These are phyloP conservation scores for Peromyscus aztecus DNA, from an alignment of 2,797 vertebrate species.

Conservation along the genomic window DNA sequence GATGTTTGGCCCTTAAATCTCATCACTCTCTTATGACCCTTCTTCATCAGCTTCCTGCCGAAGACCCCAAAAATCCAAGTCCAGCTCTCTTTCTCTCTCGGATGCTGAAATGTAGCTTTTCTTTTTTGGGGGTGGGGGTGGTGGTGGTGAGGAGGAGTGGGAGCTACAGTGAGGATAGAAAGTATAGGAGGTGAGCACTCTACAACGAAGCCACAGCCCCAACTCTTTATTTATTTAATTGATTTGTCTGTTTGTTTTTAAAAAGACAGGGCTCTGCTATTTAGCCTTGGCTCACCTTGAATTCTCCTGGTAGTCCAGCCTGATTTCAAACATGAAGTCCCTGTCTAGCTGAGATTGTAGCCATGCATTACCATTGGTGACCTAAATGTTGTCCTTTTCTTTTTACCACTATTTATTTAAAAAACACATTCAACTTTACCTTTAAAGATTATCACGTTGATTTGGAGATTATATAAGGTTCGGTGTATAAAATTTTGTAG, in stretches of 20 bases:
- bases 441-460: neutral
- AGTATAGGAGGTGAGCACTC: neutral
- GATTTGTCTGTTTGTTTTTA: neutral
- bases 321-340: neutral
- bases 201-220: neutral
- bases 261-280: neutral
- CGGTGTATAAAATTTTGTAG: neutral
- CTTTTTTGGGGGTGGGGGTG: neutral
- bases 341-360: neutral
- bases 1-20: neutral
- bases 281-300: neutral
- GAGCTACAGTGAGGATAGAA: neutral
- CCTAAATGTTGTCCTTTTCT: neutral
- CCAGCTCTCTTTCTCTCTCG: neutral
- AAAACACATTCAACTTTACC: neutral
- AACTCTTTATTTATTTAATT: neutral
- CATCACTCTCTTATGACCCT: neutral
- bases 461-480: neutral
- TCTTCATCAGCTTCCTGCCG: neutral
- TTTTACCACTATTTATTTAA: neutral
- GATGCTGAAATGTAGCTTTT: neutral
- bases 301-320: neutral
- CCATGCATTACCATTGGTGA: neutral
- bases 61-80: neutral
- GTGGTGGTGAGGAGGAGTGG: neutral